Evolutionary conservation across 2,113 vertebrate genomes (phyloP).

Genomic region (Cebidichthys violaceus): DNA sequence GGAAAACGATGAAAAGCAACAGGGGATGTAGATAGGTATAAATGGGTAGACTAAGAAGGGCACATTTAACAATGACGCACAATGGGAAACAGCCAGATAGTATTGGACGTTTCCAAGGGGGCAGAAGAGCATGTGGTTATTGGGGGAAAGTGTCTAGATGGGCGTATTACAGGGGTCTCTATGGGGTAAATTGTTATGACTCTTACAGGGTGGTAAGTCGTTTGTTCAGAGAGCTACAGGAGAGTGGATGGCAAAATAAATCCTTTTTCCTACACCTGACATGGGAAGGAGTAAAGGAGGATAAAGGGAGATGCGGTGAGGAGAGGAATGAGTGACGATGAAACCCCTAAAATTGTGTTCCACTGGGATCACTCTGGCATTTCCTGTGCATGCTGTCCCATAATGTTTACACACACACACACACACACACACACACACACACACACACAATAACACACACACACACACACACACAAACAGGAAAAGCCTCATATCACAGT

Average conservation of each 20-base stretch:
- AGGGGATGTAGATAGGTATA: constrained; percentile 42
- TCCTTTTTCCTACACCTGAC: constrained; percentile 11
- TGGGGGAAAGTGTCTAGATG: constrained; percentile 40
- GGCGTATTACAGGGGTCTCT: constrained; percentile 25
- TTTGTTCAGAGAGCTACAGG: neutral
- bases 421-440: constrained; percentile 41
- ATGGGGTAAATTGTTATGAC: constrained; percentile 56
- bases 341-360: constrained; percentile 52
- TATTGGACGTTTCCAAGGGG: constrained; percentile 56
- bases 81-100: constrained; percentile 48
- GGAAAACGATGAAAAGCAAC: constrained; percentile 56
- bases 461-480: constrained; percentile 36
- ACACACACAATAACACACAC: too few relatives aligned
- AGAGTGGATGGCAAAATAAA: neutral
- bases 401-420: constrained; percentile 37
- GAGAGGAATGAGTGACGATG: constrained; percentile 27
- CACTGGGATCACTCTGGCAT: constrained; percentile 71
- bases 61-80: constrained; percentile 45
- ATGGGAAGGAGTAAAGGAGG: neutral
- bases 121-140: constrained; percentile 54
- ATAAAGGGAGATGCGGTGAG: neutral
- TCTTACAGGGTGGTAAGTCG: constrained; percentile 4
- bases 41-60: constrained; percentile 37
- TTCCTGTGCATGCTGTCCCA: constrained; percentile 71
- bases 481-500: constrained; percentile 20